Evolutionary conservation across 2,888 invertebrate species (phyloP).

Genomic region (Charanyca ferruginea): DNA sequence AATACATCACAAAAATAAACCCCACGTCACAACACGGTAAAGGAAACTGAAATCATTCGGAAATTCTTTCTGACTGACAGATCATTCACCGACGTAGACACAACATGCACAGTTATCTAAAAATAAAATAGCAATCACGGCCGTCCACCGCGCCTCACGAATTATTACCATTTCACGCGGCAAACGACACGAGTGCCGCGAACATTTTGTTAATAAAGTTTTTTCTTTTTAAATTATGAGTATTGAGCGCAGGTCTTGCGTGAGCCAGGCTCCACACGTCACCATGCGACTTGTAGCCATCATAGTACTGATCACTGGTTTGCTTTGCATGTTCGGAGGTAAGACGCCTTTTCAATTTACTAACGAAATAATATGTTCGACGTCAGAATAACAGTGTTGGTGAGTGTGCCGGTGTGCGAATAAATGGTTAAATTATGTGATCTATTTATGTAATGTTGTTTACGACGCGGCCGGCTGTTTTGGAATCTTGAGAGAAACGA

Average conservation of each 20-base stretch:
- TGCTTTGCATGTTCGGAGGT: slow-evolving; percentile 85
- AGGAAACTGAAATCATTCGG: slow-evolving; percentile 58
- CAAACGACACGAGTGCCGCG: slow-evolving; percentile 55
- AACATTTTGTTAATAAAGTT: slow-evolving; percentile 47
- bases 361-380: slow-evolving; percentile 48
- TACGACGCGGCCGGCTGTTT: slow-evolving; percentile 11
- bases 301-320: slow-evolving; percentile 79
- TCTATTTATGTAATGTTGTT: slow-evolving; percentile 19
- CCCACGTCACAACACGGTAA: slow-evolving; percentile 55
- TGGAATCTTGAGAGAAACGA: neutral
- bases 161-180: slow-evolving; percentile 64
- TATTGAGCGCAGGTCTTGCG: slow-evolving; percentile 75
- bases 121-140: slow-evolving; percentile 82
- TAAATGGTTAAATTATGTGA: slow-evolving; percentile 13
- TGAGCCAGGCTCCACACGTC: slow-evolving; percentile 78
- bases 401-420: slow-evolving; percentile 3
- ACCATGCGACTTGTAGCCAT: slow-evolving; percentile 80
- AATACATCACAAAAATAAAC: slow-evolving; percentile 36
- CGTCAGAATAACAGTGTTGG: slow-evolving; percentile 27
- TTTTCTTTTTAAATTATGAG: slow-evolving; percentile 70
- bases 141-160: slow-evolving; percentile 63
- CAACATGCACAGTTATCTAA: slow-evolving; percentile 81
- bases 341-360: slow-evolving; percentile 70
- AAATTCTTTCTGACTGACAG: slow-evolving; percentile 68
- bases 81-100: slow-evolving; percentile 76